Conservation (phyloP, 2,113 vertebrate species). For the Callionymus lyra region DNA sequence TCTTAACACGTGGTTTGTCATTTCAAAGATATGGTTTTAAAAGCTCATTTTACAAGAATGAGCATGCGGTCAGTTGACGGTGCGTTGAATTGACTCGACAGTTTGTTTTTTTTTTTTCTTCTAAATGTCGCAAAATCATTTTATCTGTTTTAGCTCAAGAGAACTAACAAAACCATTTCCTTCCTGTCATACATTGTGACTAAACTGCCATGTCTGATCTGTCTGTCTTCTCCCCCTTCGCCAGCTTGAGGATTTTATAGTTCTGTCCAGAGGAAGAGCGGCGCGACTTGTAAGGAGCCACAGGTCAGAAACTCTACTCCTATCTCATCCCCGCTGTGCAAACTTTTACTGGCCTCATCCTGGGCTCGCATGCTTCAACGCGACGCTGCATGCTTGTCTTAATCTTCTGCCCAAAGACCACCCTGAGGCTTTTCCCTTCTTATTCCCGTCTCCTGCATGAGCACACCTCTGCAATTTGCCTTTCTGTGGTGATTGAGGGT, state of each 20-base stretch:
- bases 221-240: constrained; percentile 48
- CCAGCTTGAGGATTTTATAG: constrained; percentile 72
- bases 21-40: too few species aligned
- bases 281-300: constrained; percentile 62
- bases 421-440: constrained; percentile 19
- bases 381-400: constrained; percentile 44
- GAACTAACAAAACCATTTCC: constrained; percentile 14
- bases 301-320: constrained; percentile 68
- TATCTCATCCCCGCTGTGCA: constrained; percentile 21
- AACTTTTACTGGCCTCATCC: constrained; percentile 14
- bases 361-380: constrained; percentile 43
- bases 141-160: constrained; percentile 15
- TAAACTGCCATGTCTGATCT: constrained; percentile 55
- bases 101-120: constrained; percentile 3
- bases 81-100: constrained; percentile 8
- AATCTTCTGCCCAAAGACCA: constrained; percentile 1
- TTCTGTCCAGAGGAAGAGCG: constrained; percentile 64
- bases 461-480: constrained; percentile 25
- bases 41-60: constrained; percentile 5
- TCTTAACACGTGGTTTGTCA: too few species aligned
- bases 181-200: neutral
- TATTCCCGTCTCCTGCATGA: constrained; percentile 29
- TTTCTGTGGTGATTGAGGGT: constrained; percentile 17
- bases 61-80: neutral
- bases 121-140: constrained; percentile 8